Percentiles rank a stretch among this genome's conserved stretches.
Evolutionary conservation across 1,140 invertebrate genomes (phyloP).

Genomic region (Lepidurus packardi): DNA sequence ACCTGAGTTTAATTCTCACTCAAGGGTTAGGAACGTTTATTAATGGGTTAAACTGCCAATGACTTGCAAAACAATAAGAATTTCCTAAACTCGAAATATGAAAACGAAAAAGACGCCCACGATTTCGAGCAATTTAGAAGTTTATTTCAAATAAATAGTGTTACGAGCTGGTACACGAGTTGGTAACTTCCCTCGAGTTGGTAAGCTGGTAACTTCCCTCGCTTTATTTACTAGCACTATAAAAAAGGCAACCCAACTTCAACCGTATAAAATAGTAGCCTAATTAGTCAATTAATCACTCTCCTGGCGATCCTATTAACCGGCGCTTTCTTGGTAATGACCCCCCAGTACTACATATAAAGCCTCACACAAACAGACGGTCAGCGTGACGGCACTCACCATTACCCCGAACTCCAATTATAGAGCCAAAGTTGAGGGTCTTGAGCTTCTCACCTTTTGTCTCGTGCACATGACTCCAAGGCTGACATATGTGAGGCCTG

Average conservation of each 20-base stretch:
- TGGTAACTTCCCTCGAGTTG: no score
- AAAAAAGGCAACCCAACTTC: not conserved
- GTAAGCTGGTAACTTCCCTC: no score
- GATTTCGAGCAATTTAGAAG: no score
- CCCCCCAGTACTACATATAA: not conserved
- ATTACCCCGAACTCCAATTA: not conserved
- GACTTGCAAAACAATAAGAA: no score
- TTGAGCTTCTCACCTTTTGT: not conserved
- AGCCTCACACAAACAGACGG: constrained; percentile 6
- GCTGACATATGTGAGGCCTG: constrained; percentile 8
- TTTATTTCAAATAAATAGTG: no score
- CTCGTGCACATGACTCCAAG: not conserved
- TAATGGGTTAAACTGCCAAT: no score
- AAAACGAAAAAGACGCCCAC: no score
- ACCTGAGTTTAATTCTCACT: no score
- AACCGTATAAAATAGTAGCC: not conserved
- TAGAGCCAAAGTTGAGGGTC: not conserved
- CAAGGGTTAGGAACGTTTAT: no score
- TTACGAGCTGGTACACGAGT: no score
- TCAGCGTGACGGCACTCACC: not conserved
- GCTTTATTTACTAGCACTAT: not conserved
- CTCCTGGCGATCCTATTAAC: not conserved
- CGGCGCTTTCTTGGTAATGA: not conserved
- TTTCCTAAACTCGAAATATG: no score
- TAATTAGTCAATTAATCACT: constrained; percentile 16